Evolutionary conservation across 1,140 invertebrate species (phyloP).

Genomic region (Samia ricini): DNA sequence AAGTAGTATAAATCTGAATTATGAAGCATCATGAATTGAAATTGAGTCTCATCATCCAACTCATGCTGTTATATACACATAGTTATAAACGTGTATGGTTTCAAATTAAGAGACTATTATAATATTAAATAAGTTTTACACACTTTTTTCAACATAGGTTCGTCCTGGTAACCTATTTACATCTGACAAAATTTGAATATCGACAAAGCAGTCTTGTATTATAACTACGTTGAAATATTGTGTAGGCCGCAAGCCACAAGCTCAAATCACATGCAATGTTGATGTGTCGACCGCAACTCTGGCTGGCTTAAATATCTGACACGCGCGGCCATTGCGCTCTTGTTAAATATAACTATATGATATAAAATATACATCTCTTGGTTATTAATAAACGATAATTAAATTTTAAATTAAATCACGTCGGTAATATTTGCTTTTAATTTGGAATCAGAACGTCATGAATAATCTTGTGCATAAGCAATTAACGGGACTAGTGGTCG

Average conservation of each 20-base stretch:
- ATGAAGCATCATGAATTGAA: too few species aligned
- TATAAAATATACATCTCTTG: too few species aligned
- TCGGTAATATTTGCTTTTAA: neutral
- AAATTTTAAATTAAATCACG: neutral
- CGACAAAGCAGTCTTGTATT: conserved; percentile 10
- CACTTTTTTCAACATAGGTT: too few species aligned
- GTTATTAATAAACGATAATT: neutral
- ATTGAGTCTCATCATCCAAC: too few species aligned
- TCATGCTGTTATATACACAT: too few species aligned
- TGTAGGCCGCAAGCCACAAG: conserved; percentile 29
- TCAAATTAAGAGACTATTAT: too few species aligned
- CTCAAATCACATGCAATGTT: conserved; percentile 35
- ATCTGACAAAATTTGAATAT: too few species aligned
- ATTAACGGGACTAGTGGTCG: too few species aligned
- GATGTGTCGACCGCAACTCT: conserved; percentile 23
- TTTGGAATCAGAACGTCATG: neutral
- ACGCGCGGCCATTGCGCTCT: conserved; percentile 7
- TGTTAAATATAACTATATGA: conserved; percentile 4
- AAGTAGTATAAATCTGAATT: too few species aligned
- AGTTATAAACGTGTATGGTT: too few species aligned
- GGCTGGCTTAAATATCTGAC: conserved; percentile 24
- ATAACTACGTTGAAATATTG: conserved; percentile 27
- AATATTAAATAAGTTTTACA: too few species aligned
- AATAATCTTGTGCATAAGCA: neutral
- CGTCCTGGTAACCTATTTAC: too few species aligned